phyloP scores from a whole-genome alignment of 2,888 invertebrate genomes.

The Rotaria macrura region DNA sequence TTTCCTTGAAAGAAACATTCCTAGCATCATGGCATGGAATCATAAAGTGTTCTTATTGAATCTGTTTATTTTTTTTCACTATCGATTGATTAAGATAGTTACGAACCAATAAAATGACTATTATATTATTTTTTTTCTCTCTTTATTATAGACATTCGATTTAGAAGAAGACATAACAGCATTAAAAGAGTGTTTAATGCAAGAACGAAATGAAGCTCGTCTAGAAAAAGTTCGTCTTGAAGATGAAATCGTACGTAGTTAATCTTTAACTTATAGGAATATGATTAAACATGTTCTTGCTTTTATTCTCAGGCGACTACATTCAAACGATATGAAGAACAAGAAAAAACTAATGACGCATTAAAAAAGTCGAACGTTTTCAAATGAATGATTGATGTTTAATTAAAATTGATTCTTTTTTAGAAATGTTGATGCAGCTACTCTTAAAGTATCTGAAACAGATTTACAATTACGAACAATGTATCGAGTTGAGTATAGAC shows the following conservation, averaged over 20 bases:
- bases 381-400: background rate
- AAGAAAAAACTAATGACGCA: background rate
- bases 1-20: too few relatives aligned
- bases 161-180: slow-evolving; percentile 47
- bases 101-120: too few relatives aligned
- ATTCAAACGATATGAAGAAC: background rate
- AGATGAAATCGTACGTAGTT: slow-evolving; percentile 42
- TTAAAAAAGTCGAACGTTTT: background rate
- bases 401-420: background rate
- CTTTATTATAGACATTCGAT: slow-evolving; percentile 44
- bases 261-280: too few relatives aligned
- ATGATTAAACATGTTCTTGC: too few relatives aligned
- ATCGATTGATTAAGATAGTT: too few relatives aligned
- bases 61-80: too few relatives aligned
- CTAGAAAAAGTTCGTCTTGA: slow-evolving; percentile 45
- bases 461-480: background rate
- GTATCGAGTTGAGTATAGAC: background rate
- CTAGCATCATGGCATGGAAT: too few relatives aligned
- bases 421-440: background rate
- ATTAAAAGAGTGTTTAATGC: slow-evolving; percentile 48
- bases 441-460: background rate
- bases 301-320: background rate
- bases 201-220: slow-evolving; percentile 46
- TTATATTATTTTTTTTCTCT: background rate
- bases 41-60: too few relatives aligned